phyloP scores from a whole-genome alignment of 2,888 invertebrate species.

The Lottia gigantea region DNA sequence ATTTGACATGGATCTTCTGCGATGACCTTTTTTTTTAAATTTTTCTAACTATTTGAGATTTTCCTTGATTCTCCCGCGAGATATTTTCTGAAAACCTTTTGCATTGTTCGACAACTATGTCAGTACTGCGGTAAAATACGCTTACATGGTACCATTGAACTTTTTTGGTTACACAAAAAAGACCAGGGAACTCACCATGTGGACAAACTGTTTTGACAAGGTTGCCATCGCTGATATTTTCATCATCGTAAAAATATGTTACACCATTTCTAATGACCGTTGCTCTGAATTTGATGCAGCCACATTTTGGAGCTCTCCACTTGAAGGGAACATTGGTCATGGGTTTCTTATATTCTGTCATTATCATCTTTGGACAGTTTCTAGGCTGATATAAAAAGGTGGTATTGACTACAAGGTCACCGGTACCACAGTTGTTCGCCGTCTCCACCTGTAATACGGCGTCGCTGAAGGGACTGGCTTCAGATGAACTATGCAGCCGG shows the following conservation, averaged over 20 bases:
- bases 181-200: neutral
- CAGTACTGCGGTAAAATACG: too few relatives aligned
- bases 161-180: too few relatives aligned
- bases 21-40: too few relatives aligned
- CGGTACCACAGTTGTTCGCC: conserved; percentile 30
- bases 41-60: too few relatives aligned
- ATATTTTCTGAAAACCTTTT: too few relatives aligned
- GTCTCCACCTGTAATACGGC: conserved; percentile 26
- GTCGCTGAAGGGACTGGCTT: conserved; percentile 22
- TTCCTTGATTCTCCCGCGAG: too few relatives aligned
- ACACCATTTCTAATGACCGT: conserved; percentile 37
- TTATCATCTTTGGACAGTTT: conserved; percentile 36
- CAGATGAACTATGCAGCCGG: neutral
- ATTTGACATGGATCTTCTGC: too few relatives aligned
- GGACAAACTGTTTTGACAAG: conserved; percentile 40
- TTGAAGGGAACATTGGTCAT: conserved; percentile 29
- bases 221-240: conserved; percentile 33
- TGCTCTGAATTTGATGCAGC: conserved; percentile 38
- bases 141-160: too few relatives aligned
- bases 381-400: conserved; percentile 28
- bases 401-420: conserved; percentile 28
- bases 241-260: conserved; percentile 42
- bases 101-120: too few relatives aligned
- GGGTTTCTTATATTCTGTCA: conserved; percentile 31
- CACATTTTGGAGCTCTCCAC: conserved; percentile 42